Conservation (phyloP, 2,797 vertebrate genomes). For the Danio aesculapii region DNA sequence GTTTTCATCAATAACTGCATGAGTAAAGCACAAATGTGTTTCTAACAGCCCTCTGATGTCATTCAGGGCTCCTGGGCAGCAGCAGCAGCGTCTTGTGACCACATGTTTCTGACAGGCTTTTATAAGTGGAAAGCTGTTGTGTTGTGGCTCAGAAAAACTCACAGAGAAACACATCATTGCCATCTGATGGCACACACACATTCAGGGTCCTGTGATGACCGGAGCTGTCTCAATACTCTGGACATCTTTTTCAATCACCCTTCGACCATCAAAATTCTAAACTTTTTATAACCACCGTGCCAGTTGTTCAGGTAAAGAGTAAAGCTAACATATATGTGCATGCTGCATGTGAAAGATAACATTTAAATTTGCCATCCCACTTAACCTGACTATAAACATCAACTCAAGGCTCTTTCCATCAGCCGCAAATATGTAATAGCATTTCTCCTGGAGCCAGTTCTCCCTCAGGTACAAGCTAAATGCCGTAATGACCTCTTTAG, state of each 20-base stretch:
- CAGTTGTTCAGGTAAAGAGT: background rate
- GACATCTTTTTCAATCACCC: background rate
- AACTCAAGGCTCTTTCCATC: conserved; percentile 2
- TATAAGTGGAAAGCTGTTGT: conserved; percentile 72
- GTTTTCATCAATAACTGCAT: background rate
- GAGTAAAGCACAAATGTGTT: background rate
- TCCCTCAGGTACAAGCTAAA: conserved; percentile 21
- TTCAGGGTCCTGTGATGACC: background rate
- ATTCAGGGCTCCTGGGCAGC: conserved; percentile 24
- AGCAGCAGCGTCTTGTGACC: conserved; percentile 84
- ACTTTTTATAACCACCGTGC: background rate
- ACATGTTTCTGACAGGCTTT: conserved; percentile 90
- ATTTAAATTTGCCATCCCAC: conserved; percentile 22
- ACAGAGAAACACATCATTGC: conserved; percentile 35
- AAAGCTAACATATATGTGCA: conserved; percentile 15
- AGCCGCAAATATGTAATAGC: conserved; percentile 30
- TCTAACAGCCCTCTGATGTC: background rate
- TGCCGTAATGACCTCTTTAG: conserved; percentile 14
- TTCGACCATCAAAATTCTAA: background rate
- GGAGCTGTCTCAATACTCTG: background rate
- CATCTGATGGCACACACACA: conserved; percentile 38
- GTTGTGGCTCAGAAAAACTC: conserved; percentile 27
- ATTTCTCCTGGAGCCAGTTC: background rate
- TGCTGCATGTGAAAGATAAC: conserved; percentile 35
- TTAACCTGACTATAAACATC: conserved; percentile 11